A percentile compares a stretch with the other conserved stretches of the same genome.
Evolutionary conservation across 2,797 vertebrate species (phyloP).

Genomic region (Hirundo rustica): DNA sequence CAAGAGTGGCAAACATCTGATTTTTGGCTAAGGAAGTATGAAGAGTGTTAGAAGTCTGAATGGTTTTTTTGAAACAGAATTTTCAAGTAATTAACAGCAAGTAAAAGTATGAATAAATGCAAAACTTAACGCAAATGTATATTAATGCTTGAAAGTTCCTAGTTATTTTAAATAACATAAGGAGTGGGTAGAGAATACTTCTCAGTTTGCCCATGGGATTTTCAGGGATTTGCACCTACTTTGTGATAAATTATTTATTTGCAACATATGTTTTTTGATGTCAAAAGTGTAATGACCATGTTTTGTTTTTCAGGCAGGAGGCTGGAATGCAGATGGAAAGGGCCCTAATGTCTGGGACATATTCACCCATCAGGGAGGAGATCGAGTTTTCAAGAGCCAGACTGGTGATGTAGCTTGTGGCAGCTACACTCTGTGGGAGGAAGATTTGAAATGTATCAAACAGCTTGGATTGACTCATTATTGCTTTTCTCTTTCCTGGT

Average conservation of each 20-base stretch:
- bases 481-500: slow-evolving; percentile 94
- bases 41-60: slow-evolving; percentile 2
- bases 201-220: neutral
- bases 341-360: slow-evolving; percentile 91
- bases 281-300: slow-evolving; percentile 70
- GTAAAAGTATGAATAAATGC: slow-evolving; percentile 37
- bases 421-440: slow-evolving; percentile 93
- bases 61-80: neutral
- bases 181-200: neutral
- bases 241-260: slow-evolving; percentile 71
- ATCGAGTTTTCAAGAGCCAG: slow-evolving; percentile 86
- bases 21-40: slow-evolving; percentile 21
- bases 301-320: slow-evolving; percentile 81
- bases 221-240: slow-evolving; percentile 39
- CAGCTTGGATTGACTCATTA: slow-evolving; percentile 95
- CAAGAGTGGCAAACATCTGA: slow-evolving; percentile 49
- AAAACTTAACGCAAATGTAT: slow-evolving; percentile 15
- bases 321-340: slow-evolving; percentile 88
- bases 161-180: neutral
- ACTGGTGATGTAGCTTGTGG: slow-evolving; percentile 90
- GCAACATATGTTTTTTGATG: slow-evolving; percentile 65
- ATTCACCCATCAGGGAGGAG: slow-evolving; percentile 88
- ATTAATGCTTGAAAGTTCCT: neutral
- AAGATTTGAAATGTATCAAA: slow-evolving; percentile 93
- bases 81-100: slow-evolving; percentile 36